Conservation (phyloP, 2,113 vertebrate species). For the Proteles cristata region DNA sequence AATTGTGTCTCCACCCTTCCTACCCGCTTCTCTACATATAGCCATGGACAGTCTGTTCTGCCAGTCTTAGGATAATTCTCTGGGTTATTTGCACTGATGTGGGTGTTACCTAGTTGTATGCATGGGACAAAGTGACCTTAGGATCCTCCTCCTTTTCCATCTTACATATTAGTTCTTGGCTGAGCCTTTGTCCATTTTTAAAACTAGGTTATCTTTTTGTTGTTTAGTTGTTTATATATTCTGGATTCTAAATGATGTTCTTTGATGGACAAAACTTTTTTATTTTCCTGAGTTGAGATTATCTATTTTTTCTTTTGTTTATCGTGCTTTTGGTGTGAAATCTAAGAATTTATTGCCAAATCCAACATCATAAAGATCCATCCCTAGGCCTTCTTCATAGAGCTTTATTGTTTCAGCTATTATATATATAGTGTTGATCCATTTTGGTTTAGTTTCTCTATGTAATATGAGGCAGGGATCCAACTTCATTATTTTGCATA, state of each 20-base stretch:
- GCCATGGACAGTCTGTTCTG: neutral
- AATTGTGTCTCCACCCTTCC: neutral
- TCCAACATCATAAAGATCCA: neutral
- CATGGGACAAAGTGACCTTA: neutral
- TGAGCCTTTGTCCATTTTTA: neutral
- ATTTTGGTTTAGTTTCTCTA: constrained; percentile 43
- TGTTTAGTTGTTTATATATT: neutral
- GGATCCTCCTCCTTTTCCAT: neutral
- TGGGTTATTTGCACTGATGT: neutral
- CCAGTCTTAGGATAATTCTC: neutral
- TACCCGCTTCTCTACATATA: neutral
- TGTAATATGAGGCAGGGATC: neutral
- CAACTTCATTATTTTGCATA: neutral
- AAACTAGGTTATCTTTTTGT: neutral
- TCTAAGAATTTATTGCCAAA: constrained; percentile 21
- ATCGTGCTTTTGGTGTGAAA: neutral
- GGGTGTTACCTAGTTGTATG: neutral
- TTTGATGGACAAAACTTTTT: neutral
- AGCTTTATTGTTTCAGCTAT: neutral
- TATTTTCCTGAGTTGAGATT: neutral
- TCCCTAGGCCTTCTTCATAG: neutral
- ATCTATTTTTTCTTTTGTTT: neutral
- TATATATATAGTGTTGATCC: neutral
- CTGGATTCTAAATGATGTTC: neutral
- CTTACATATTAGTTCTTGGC: neutral